These are phyloP conservation scores for Spodoptera litura DNA, from an alignment of 1,140 invertebrate genomes.

Conservation along the genomic window DNA sequence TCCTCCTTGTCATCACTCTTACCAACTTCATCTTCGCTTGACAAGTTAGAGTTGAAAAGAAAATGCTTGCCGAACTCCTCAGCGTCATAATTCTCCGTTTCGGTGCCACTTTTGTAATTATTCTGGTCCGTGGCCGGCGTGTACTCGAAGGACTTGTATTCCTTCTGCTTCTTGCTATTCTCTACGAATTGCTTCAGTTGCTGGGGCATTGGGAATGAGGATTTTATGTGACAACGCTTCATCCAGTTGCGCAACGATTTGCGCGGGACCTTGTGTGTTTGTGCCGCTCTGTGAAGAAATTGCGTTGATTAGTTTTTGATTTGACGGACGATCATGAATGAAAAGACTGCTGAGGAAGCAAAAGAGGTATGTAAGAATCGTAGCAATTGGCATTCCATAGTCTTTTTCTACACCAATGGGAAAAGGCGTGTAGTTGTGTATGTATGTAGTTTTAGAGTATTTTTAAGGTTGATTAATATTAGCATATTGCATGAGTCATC, in stretches of 20 bases:
- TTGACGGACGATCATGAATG: no score
- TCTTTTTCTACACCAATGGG: no score
- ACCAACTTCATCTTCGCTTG: slow-evolving; percentile 73
- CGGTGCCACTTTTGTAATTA: not conserved
- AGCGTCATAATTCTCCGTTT: slow-evolving; percentile 51
- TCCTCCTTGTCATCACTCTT: slow-evolving; percentile 50
- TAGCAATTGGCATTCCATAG: no score
- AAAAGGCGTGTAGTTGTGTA: no score
- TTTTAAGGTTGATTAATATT: no score
- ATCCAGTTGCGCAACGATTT: slow-evolving; percentile 86
- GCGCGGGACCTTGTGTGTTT: slow-evolving; percentile 85
- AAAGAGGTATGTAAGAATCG: no score
- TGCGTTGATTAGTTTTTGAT: no score
- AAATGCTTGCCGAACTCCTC: slow-evolving; percentile 79
- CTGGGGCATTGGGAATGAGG: slow-evolving; percentile 85
- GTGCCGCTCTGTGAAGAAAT: slow-evolving; percentile 79
- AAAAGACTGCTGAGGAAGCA: no score
- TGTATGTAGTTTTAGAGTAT: no score
- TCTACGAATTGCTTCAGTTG: slow-evolving; percentile 85
- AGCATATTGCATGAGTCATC: no score
- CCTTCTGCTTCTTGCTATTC: slow-evolving; percentile 83
- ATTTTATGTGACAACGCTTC: slow-evolving; percentile 86
- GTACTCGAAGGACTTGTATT: slow-evolving; percentile 63
- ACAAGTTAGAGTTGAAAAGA: slow-evolving; percentile 61
- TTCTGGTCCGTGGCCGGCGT: not conserved